Evolutionary conservation across 2,888 invertebrate species (phyloP).

Genomic region (Tanypteryx hageni): DNA sequence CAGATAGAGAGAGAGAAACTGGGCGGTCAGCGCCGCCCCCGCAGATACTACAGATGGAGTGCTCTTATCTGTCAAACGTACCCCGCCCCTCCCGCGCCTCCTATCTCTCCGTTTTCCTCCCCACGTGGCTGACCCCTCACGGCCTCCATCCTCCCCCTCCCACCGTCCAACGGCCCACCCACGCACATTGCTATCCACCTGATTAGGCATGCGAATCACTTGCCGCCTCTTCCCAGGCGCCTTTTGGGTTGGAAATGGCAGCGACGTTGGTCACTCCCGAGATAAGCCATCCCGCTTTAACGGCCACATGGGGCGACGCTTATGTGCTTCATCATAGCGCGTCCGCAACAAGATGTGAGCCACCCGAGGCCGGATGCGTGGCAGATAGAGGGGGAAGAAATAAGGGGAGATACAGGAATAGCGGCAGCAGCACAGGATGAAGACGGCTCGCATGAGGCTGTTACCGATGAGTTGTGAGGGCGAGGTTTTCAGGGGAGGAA

Average conservation of each 20-base stretch:
- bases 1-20: too few species aligned
- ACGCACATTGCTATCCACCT: background rate
- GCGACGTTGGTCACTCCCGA: background rate
- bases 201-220: slow-evolving; percentile 32
- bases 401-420: background rate
- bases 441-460: background rate
- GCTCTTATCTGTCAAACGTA: too few species aligned
- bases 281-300: background rate
- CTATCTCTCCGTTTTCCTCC: too few species aligned
- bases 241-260: background rate
- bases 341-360: background rate
- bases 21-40: too few species aligned
- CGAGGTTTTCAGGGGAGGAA: background rate
- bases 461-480: background rate
- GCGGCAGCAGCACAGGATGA: background rate
- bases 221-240: background rate
- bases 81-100: too few species aligned
- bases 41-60: too few species aligned
- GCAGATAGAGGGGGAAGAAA: background rate
- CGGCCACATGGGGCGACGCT: background rate
- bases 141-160: background rate
- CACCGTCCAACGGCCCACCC: background rate
- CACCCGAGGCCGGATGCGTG: slow-evolving; percentile 10
- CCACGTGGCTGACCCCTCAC: slow-evolving; percentile 4
- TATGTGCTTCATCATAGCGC: background rate